Conservation (phyloP, 2,797 vertebrate genomes). For the Selene dorsalis region DNA sequence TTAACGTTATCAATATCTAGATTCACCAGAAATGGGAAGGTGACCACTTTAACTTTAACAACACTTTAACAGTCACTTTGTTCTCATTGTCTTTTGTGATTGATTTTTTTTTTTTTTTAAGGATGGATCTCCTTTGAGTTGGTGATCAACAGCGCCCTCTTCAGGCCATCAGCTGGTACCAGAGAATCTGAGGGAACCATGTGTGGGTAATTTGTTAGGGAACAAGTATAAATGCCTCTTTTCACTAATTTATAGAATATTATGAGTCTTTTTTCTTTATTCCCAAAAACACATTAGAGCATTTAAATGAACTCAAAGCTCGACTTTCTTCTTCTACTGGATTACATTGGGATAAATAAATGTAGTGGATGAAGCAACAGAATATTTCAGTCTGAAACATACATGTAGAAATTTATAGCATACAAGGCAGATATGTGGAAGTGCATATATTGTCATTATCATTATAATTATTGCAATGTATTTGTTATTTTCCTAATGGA, state of each 20-base stretch:
- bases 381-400: background rate
- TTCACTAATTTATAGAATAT: too few relatives aligned
- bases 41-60: too few relatives aligned
- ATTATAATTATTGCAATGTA: background rate
- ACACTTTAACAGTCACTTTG: constrained; percentile 5
- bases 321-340: background rate
- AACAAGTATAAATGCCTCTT: too few relatives aligned
- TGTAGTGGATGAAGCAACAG: background rate
- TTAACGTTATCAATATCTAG: too few relatives aligned
- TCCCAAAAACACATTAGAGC: background rate
- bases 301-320: background rate
- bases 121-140: background rate
- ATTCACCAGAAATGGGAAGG: too few relatives aligned
- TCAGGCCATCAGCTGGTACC: background rate
- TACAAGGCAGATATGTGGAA: background rate
- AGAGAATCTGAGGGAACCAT: background rate
- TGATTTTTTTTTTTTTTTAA: too few relatives aligned
- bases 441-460: too few relatives aligned
- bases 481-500: background rate
- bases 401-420: background rate
- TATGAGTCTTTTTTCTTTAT: too few relatives aligned
- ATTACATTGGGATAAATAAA: background rate
- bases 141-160: constrained; percentile 44
- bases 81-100: constrained; percentile 16
- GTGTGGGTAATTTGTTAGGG: background rate